Percentiles rank a stretch among this genome's conserved stretches.
Conservation (phyloP, 2,888 invertebrate genomes). For the Parascotia fuliginaria region DNA sequence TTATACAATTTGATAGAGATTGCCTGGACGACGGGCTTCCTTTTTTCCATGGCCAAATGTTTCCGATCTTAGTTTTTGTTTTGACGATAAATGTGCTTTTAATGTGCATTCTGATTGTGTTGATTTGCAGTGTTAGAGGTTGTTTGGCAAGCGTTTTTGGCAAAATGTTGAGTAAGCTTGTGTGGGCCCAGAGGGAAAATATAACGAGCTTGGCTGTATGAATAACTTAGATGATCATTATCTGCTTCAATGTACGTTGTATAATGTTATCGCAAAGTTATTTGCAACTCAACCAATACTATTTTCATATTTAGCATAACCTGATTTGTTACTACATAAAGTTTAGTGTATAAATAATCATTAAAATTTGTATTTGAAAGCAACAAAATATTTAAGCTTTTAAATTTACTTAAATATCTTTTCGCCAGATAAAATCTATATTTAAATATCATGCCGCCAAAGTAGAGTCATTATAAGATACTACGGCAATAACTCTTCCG, state of each 20-base stretch:
- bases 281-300: too few relatives aligned
- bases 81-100: slow-evolving; percentile 50
- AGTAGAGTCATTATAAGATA: slow-evolving; percentile 21
- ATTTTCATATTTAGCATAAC: too few relatives aligned
- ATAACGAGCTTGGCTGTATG: slow-evolving; percentile 1
- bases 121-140: slow-evolving; percentile 35
- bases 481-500: slow-evolving; percentile 24
- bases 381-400: too few relatives aligned
- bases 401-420: too few relatives aligned
- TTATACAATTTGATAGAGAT: slow-evolving; percentile 82
- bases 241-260: not conserved
- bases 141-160: slow-evolving; percentile 10
- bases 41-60: slow-evolving; percentile 49
- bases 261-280: not conserved
- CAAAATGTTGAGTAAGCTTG: slow-evolving; percentile 5
- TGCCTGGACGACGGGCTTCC: slow-evolving; percentile 56
- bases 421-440: not conserved
- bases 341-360: too few relatives aligned
- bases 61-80: slow-evolving; percentile 55
- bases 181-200: not conserved
- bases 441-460: slow-evolving; percentile 7
- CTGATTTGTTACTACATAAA: too few relatives aligned
- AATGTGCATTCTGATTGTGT: slow-evolving; percentile 43
- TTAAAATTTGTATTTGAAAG: too few relatives aligned
- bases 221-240: not conserved